Conservation (phyloP, 2,797 vertebrate genomes). For the Chelonia mydas region DNA sequence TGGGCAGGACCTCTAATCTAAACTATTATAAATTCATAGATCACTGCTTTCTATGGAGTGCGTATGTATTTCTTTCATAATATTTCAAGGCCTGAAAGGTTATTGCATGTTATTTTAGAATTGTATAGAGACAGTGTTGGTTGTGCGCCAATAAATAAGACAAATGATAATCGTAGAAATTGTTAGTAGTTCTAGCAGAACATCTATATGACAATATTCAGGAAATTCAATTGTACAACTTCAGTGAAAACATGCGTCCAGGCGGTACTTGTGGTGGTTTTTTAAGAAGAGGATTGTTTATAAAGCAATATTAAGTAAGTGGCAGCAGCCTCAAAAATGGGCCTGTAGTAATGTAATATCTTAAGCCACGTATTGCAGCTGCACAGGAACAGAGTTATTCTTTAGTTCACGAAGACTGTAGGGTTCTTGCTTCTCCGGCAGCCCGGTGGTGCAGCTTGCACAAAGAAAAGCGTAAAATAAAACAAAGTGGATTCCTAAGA, state of each 20-base stretch:
- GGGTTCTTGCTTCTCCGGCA: neutral
- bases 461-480: neutral
- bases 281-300: neutral
- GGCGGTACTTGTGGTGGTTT: neutral
- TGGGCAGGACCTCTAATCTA: neutral
- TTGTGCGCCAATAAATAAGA: conserved; percentile 30
- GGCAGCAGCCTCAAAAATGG: conserved; percentile 21
- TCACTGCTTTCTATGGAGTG: neutral
- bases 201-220: conserved; percentile 14
- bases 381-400: neutral
- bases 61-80: neutral
- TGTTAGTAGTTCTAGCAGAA: neutral
- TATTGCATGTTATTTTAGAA: conserved; percentile 50
- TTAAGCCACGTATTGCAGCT: neutral
- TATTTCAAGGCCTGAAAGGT: neutral
- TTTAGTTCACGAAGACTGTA: neutral
- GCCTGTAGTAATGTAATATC: neutral
- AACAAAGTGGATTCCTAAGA: neutral
- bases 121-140: conserved; percentile 7
- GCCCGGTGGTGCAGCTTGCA: neutral
- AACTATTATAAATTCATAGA: neutral
- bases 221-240: conserved; percentile 25
- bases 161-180: neutral
- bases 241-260: neutral
- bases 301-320: neutral